Conservation (phyloP, 1,140 invertebrate species). For the Bombus huntii region DNA sequence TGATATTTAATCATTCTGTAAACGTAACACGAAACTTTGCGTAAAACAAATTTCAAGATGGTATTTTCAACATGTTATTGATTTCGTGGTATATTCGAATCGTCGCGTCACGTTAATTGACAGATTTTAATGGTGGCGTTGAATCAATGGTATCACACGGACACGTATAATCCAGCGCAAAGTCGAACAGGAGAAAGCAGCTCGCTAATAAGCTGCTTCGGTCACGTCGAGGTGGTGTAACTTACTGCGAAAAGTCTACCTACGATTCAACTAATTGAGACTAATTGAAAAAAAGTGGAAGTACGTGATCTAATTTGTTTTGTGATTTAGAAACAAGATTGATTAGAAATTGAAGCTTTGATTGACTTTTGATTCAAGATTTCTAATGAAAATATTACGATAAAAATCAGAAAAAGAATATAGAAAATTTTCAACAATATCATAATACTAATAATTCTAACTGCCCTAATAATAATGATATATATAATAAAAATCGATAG, state of each 20-base stretch:
- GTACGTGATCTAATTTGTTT: neutral
- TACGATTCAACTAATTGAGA: constrained; percentile 20
- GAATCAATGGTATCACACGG: neutral
- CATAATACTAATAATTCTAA: no score
- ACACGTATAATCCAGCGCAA: neutral
- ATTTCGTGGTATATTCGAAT: neutral
- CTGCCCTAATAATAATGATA: no score
- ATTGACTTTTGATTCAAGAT: no score
- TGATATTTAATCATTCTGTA: neutral
- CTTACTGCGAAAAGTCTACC: neutral
- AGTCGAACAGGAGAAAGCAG: constrained; percentile 24
- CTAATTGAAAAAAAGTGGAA: neutral
- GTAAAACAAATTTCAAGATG: neutral
- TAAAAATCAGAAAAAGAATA: no score
- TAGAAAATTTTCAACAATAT: no score
- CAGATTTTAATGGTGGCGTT: neutral
- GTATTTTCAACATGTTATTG: neutral
- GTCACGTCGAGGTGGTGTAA: constrained; percentile 19
- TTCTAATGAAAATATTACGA: no score
- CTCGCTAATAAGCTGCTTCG: neutral
- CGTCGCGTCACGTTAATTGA: neutral
- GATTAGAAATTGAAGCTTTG: no score
- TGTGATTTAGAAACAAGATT: neutral
- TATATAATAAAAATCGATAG: no score
- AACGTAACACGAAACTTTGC: neutral